phyloP scores from a whole-genome alignment of 2,888 invertebrate species.

The Microctonus hyperodae region DNA sequence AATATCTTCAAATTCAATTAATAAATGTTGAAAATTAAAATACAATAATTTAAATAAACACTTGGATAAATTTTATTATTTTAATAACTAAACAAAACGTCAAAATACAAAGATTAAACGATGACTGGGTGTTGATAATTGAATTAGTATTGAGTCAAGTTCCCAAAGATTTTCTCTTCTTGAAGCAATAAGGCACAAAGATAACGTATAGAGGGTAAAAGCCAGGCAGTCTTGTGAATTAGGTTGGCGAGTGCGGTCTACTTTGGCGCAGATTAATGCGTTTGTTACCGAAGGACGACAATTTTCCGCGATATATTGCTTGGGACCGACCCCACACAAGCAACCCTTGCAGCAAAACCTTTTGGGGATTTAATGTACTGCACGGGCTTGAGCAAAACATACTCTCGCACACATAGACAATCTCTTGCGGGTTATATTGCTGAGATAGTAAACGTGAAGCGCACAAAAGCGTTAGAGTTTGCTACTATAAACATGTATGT shows the following conservation, averaged over 20 bases:
- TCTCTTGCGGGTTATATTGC: constrained; percentile 26
- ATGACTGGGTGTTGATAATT: constrained; percentile 36
- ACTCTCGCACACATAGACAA: constrained; percentile 26
- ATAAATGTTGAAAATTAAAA: not conserved
- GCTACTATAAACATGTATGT: not conserved
- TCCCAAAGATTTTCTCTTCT: constrained; percentile 35
- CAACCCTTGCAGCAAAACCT: constrained; percentile 31
- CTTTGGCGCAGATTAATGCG: constrained; percentile 42
- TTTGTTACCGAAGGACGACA: constrained; percentile 43
- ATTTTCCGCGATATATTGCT: constrained; percentile 42
- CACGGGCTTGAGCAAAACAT: constrained; percentile 25
- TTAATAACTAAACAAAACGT: no score
- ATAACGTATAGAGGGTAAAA: constrained; percentile 20
- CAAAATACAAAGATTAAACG: constrained; percentile 10
- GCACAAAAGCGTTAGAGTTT: not conserved
- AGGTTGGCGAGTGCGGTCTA: constrained; percentile 41
- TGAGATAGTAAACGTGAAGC: constrained; percentile 18
- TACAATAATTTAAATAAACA: not conserved
- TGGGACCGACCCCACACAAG: constrained; percentile 16
- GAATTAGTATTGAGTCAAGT: constrained; percentile 40
- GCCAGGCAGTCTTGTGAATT: constrained; percentile 36
- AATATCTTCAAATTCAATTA: not conserved
- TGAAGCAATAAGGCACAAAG: constrained; percentile 30
- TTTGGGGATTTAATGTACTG: constrained; percentile 40
- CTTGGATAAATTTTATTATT: constrained; percentile 7